Evolutionary conservation across 1,140 invertebrate genomes (phyloP).

Genomic region (Homalodisca vitripennis): DNA sequence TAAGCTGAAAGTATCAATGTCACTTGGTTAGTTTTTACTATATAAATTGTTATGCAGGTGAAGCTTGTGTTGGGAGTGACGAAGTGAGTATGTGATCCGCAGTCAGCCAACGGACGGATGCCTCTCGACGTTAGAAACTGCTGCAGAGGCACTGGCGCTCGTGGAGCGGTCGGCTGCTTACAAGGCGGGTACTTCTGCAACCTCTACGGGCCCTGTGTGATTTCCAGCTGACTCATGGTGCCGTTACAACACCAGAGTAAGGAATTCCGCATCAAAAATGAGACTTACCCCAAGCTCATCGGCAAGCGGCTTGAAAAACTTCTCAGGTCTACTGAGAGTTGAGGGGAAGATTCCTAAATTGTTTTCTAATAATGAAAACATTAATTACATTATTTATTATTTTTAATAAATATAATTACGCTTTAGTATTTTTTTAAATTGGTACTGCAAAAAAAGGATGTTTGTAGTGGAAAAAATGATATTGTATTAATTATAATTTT

Average conservation of each 20-base stretch:
- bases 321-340: constrained; percentile 25
- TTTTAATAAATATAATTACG: too few relatives aligned
- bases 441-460: too few relatives aligned
- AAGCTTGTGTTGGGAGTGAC: constrained; percentile 68
- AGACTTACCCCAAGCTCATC: constrained; percentile 79
- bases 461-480: too few relatives aligned
- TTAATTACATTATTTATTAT: too few relatives aligned
- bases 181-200: constrained; percentile 66
- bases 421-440: too few relatives aligned
- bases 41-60: too few relatives aligned
- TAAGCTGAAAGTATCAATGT: too few relatives aligned
- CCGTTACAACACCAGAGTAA: constrained; percentile 91
- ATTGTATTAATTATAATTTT: too few relatives aligned
- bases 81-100: constrained; percentile 88
- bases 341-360: too few relatives aligned
- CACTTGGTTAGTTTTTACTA: too few relatives aligned
- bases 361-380: too few relatives aligned
- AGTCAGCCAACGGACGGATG: constrained; percentile 91
- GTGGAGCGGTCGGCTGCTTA: constrained; percentile 70
- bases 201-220: constrained; percentile 82
- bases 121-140: constrained; percentile 88
- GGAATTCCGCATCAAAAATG: constrained; percentile 82
- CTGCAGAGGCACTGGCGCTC: constrained; percentile 74
- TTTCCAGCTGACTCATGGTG: constrained; percentile 85
- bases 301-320: constrained; percentile 63